Base-by-base conservation (phyloP, 2,888 invertebrate species). In the Allygus modestus region DNA sequence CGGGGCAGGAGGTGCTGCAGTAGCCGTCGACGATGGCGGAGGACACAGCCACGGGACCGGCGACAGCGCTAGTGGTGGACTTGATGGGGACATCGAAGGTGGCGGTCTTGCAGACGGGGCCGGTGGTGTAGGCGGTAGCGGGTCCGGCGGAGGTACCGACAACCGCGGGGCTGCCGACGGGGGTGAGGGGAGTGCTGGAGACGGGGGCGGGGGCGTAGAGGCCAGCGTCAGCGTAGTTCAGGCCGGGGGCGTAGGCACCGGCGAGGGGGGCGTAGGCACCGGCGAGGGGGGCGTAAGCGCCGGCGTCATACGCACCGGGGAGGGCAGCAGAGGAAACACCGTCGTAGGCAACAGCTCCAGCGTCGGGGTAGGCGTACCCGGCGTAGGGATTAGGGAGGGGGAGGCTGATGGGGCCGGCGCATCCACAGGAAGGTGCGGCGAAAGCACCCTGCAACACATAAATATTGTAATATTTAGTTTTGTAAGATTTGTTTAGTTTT, bases 31-130 rank as follows among this genome's bases (percentile, higher is more conserved):
- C 46, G 77, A 83, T 81, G 65, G 81, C 33, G 58, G 84, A 51
- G 20, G 51, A 33, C 58, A 31, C 5, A 17, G 33, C n/a, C 28
- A 79, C 37, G 51, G 84, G 84, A 87, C 89, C 81, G 89, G 89
- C 84, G 89, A 90, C 15, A 89, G 90, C 65, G 88, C 89, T 46
- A 89, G 89, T 46, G 88, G 89, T 84, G 90, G 90, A 77, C 87
- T 88, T 33, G 89, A 85, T 46, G 84, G 86, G 54, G 88, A 88
- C 5, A 89, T 86, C 5, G 87, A 87, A 41, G 83, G 85, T 31
- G 85, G 87, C 89, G 90, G 89, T 89, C 89, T 85, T 89, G 89
- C 87, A 89, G 89, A 61, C 88, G 88, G 83, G 65, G 26, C 73
- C 15, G 28, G 81, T 23, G 73, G 84, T n/a, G 84, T 82, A 83